Percentiles rank a stretch among this genome's conserved stretches.
These are phyloP conservation scores for Chironomus striatipennis DNA, from an alignment of 1,140 invertebrate genomes.

Conservation along the genomic window DNA sequence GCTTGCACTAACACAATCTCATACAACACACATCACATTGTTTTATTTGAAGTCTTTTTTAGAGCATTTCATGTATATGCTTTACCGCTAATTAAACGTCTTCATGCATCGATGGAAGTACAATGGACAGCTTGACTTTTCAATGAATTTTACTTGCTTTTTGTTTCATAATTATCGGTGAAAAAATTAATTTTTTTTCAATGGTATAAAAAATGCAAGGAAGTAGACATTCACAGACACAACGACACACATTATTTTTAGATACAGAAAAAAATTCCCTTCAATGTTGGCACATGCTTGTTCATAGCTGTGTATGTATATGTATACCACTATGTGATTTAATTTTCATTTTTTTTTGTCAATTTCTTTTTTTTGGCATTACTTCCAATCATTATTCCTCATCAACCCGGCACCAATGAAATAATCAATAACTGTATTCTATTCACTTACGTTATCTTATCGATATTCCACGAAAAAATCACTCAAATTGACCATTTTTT, in stretches of 20 bases:
- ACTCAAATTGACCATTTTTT: conserved; percentile 1
- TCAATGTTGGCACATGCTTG: conserved; percentile 1
- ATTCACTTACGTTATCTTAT: conserved; percentile 8
- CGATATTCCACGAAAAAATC: not conserved
- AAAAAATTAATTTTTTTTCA: not conserved
- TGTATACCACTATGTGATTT: not conserved
- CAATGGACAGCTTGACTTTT: not conserved
- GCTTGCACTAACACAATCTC: not conserved
- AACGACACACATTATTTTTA: not conserved
- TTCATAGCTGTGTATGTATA: not conserved
- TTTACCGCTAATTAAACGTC: not conserved
- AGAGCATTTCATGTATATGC: not conserved
- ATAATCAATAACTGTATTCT: not conserved
- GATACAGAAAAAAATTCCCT: not conserved
- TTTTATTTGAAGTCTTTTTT: not conserved
- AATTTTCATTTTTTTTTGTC: not conserved
- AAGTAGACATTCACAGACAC: not conserved
- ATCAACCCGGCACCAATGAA: not conserved
- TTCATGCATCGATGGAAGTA: not conserved
- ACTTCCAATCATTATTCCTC: not conserved
- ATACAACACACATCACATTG: not conserved
- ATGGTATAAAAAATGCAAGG: not conserved
- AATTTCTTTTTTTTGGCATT: not conserved
- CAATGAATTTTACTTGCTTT: not conserved
- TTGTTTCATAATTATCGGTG: not conserved